Base-by-base conservation (phyloP, 2,888 invertebrate genomes). In the Vanessa cardui region DNA sequence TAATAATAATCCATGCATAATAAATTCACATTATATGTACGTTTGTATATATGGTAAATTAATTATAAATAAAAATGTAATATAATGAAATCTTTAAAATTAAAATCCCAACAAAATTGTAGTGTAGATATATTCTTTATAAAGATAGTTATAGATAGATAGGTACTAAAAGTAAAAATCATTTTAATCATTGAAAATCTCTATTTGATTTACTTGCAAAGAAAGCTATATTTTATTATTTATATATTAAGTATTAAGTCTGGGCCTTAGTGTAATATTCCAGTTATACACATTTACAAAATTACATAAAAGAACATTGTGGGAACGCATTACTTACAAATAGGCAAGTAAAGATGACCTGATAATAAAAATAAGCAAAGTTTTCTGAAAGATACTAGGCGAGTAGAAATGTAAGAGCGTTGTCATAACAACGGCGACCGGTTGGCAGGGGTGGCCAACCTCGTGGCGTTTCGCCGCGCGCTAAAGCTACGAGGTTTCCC, bases 401-500 rank as follows among this genome's bases (percentile, higher is more conserved):
- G 73, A 76, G 77, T 83, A 90, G 87, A 86, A 89, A 87, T 86
- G 86, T 86, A 79, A 79, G 76, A 77, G 80, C 77, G 89, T 89
- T 82, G 81, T 83, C 84, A 85, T 84, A 84, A 85, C 85, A 85
- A 86, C 85, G 79, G 77, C 72, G 80, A 31, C 33, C 62, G 62
- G 50, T 58, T 52, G 39, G 79, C 76, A 77, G 80, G 87, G 86
- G 83, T 78, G 78, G 81, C 77, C 77, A 83, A 80, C 79, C 79
- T 78, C 74, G 71, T 62, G 73, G 77, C 77, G 78, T 31, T 54
- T 21, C 50, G 50, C 20, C 77, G 75, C 78, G 79, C 76, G 45
- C 74, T 68, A 77, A 77, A 76, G 75, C 78, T 78, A 77, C 78
- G 77, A 76, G 77, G 80, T 88, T 87, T 85, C 84, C 85, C 85